Evolutionary conservation across 1,140 invertebrate genomes (phyloP), one percentile per base, ranked within the genome.

Genomic region (Orussus abietinus): DNA sequence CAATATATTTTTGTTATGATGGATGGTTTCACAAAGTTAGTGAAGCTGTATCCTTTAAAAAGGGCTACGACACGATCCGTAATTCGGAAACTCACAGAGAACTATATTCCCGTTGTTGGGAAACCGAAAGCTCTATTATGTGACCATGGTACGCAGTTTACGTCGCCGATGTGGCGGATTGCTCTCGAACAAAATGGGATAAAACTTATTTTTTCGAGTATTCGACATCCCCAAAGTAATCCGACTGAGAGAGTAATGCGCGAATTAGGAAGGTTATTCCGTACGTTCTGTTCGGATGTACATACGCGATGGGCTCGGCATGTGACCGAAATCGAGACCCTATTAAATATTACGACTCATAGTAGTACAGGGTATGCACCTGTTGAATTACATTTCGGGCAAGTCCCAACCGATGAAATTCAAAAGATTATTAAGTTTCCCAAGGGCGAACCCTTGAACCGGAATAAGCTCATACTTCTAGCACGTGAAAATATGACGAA

Each of bases 281-380:
- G 59, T 11, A 51, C 47, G 0, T 60, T 55, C 12, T 56, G 55
- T 38, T 21, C 41, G 4, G 9, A 39, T 0, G 29, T 21, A 1
- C 57, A 60, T 44, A 17, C 37, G 3, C 13, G 17, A 3, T 58
- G 52, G 53, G 45, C 25, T 3, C 18, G 19, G 1, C 18, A 42
- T 1, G 12, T 57, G 3, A 13, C 20, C 10, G 40, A 48, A 9
- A 50, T 64, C 1, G 55, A 58, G 22, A 20, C 42, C 4, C 42
- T 52, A 3, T 62, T 65, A 36, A 73, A 71, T 39, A 50, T 53
- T 9, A 47, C 59, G 5, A 35, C 38, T n/a, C 66, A 72, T 42
- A 28, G 44, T 13, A 51, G 47, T 17, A 71, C 58, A 0, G 53
- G 59, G 0, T 62, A 35, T 25, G 54, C 51, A 0, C 66, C 70